Evolutionary conservation across 2,113 vertebrate genomes (phyloP).

Genomic region (Candoia aspera): DNA sequence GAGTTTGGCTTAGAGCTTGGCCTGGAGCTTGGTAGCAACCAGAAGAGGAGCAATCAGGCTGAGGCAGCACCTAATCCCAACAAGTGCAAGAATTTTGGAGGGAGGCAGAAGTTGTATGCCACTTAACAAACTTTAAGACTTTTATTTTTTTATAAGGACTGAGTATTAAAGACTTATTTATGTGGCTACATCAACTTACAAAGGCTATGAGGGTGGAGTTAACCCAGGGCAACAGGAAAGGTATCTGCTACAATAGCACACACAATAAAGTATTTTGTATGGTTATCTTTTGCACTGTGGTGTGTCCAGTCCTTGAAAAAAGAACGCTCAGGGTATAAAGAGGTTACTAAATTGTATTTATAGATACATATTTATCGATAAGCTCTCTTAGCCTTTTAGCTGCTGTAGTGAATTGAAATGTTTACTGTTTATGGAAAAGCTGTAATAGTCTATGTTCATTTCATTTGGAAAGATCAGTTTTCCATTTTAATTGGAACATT

Average conservation of each 20-base stretch:
- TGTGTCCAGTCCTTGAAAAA: neutral
- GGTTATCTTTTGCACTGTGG: neutral
- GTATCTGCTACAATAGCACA: neutral
- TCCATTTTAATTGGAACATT: slow-evolving; percentile 70
- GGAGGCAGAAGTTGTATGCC: neutral
- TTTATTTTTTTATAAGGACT: neutral
- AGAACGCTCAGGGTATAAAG: neutral
- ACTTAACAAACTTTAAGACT: neutral
- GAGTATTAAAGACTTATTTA: neutral
- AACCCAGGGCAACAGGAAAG: neutral
- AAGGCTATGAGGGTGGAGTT: neutral
- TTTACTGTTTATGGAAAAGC: slow-evolving; percentile 25
- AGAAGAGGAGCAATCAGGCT: neutral
- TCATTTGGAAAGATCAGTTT: slow-evolving; percentile 43
- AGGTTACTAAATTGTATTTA: neutral
- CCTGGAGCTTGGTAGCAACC: neutral
- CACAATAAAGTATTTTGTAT: neutral
- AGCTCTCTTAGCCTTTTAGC: neutral
- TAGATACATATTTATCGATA: slow-evolving; percentile 4
- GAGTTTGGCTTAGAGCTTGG: neutral
- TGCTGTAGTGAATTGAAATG: neutral
- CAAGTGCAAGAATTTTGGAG: neutral
- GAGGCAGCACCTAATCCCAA: neutral
- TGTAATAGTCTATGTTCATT: slow-evolving; percentile 33
- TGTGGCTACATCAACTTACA: neutral